Percentiles rank a stretch among this genome's conserved stretches.
Conservation (phyloP, 2,888 invertebrate species). For the Leistus spinibarbis region DNA sequence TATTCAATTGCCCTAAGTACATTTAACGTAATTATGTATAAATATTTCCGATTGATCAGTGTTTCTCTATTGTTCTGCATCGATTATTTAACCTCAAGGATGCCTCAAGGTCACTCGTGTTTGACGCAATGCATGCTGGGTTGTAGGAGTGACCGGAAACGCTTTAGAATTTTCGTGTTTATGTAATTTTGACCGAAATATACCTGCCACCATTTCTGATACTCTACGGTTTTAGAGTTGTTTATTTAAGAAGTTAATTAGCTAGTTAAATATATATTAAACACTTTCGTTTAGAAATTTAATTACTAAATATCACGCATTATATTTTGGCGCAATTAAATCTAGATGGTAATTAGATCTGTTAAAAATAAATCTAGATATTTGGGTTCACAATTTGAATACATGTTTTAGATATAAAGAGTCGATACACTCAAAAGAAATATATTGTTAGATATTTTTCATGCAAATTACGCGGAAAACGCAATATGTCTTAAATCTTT, state of each 20-base stretch:
- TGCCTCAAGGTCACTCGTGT: not conserved
- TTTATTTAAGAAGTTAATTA: not conserved
- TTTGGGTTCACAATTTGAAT: no score
- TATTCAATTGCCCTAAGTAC: not conserved
- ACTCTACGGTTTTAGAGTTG: not conserved
- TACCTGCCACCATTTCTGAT: constrained; percentile 10
- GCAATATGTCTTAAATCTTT: no score
- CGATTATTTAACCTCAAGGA: constrained; percentile 26
- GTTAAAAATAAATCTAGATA: no score
- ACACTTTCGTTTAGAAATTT: not conserved
- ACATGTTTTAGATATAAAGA: no score
- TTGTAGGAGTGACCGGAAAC: constrained; percentile 13
- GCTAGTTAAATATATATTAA: not conserved
- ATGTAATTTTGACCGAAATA: constrained; percentile 11
- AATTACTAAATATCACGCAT: not conserved
- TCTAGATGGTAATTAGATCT: not conserved
- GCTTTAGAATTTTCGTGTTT: constrained; percentile 21
- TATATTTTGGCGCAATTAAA: not conserved
- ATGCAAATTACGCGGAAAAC: no score
- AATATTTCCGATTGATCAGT: not conserved
- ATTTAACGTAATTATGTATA: not conserved
- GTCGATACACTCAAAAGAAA: no score
- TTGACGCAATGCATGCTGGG: not conserved
- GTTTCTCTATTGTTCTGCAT: constrained; percentile 15
- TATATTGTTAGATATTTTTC: no score